phyloP scores from a whole-genome alignment of 2,797 vertebrate genomes.

The Pogoniulus pusillus region DNA sequence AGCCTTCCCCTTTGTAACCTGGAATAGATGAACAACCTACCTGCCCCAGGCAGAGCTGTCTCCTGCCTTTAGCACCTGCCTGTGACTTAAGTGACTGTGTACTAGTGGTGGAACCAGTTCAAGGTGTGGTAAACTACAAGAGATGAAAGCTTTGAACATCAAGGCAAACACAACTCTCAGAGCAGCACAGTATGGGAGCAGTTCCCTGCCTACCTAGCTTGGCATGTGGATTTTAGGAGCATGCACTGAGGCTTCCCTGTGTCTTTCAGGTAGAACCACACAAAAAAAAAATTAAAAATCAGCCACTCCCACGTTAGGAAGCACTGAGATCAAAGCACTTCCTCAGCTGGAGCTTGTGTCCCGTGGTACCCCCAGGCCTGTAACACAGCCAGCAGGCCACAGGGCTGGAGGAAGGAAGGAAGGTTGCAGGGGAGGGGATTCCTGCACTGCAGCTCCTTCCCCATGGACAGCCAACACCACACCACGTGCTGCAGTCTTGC shows the following conservation, averaged over 20 bases:
- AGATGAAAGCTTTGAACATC: background rate
- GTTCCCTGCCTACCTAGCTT: background rate
- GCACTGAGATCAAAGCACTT: slow-evolving; percentile 22
- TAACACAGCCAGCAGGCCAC: fast-evolving
- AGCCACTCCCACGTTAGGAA: background rate
- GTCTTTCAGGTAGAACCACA: background rate
- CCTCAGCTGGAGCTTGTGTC: background rate
- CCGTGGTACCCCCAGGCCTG: background rate
- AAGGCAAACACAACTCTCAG: background rate
- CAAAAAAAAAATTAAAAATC: background rate
- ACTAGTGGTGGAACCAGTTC: slow-evolving; percentile 7
- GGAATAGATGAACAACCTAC: background rate
- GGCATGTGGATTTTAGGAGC: background rate
- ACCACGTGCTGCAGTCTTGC: fast-evolving
- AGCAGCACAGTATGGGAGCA: background rate
- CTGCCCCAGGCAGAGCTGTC: background rate
- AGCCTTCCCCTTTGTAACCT: background rate
- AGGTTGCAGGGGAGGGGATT: background rate
- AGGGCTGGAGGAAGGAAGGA: background rate
- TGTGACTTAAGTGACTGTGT: background rate
- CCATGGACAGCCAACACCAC: fast-evolving
- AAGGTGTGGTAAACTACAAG: background rate
- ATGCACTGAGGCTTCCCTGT: background rate
- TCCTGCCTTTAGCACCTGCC: background rate
- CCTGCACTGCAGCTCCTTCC: background rate